Conservation (phyloP, 1,140 invertebrate species). For the Drosophila trapezifrons region DNA sequence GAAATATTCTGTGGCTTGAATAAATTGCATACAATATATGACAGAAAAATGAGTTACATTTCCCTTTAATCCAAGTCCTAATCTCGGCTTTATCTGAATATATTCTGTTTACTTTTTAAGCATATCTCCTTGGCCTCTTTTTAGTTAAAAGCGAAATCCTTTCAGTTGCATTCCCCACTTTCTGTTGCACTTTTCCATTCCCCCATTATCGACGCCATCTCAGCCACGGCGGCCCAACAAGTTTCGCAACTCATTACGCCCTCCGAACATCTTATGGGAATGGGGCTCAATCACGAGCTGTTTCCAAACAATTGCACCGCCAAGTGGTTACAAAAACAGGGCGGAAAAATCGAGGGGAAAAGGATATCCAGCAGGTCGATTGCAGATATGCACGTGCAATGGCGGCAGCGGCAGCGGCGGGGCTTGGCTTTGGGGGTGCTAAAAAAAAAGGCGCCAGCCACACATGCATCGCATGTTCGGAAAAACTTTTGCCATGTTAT, state of each 20-base stretch:
- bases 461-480: slow-evolving; percentile 62
- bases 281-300: slow-evolving; percentile 71
- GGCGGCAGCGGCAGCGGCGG: slow-evolving; percentile 9
- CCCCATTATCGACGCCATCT: slow-evolving; percentile 27
- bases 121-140: neutral
- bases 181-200: slow-evolving; percentile 25
- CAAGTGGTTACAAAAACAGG: slow-evolving; percentile 77
- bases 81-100: neutral
- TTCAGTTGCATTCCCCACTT: neutral
- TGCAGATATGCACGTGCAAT: slow-evolving; percentile 71
- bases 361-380: slow-evolving; percentile 27
- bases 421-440: slow-evolving; percentile 45
- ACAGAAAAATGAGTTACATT: neutral
- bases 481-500: slow-evolving; percentile 78
- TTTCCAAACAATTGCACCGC: slow-evolving; percentile 83
- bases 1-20: slow-evolving; percentile 3
- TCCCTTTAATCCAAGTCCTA: neutral
- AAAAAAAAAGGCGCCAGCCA: slow-evolving; percentile 51
- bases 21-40: neutral
- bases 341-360: slow-evolving; percentile 5
- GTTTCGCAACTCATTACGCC: slow-evolving; percentile 54
- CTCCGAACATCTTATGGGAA: slow-evolving; percentile 40
- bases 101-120: too few species aligned
- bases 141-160: neutral
- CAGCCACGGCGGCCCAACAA: slow-evolving; percentile 28